A percentile compares a stretch with the other conserved stretches of the same genome.
These are phyloP conservation scores for Himalopsyche anomala DNA, from an alignment of 2,888 invertebrate species.

Conservation along the genomic window DNA sequence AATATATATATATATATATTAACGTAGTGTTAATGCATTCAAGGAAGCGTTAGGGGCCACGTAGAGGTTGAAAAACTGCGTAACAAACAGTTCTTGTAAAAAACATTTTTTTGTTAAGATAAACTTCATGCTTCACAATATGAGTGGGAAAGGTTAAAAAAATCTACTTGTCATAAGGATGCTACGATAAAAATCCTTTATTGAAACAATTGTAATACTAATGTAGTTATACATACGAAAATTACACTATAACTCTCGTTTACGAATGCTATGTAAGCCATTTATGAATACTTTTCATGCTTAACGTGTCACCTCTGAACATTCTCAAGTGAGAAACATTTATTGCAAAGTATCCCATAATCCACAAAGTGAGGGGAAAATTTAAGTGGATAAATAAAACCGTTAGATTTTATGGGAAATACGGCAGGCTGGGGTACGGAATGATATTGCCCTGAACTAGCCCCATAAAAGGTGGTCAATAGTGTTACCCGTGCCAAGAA, in stretches of 20 bases:
- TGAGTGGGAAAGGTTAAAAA: too few relatives aligned
- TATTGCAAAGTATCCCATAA: constrained; percentile 38
- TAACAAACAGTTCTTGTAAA: too few relatives aligned
- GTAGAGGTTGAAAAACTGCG: too few relatives aligned
- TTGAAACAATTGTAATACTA: too few relatives aligned
- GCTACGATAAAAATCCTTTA: too few relatives aligned
- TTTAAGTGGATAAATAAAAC: constrained; percentile 38
- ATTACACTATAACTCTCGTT: neutral
- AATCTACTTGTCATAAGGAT: too few relatives aligned
- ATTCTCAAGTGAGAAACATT: constrained; percentile 38
- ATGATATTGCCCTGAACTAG: constrained; percentile 31
- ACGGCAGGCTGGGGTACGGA: constrained; percentile 28
- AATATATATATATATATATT: too few relatives aligned
- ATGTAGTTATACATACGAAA: too few relatives aligned
- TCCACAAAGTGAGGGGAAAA: neutral
- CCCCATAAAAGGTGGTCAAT: constrained; percentile 12
- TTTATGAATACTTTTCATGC: constrained; percentile 31
- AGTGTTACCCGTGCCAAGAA: constrained; percentile 3
- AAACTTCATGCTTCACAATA: too few relatives aligned
- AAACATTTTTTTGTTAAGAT: too few relatives aligned
- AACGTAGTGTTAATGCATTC: too few relatives aligned
- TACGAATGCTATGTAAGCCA: neutral
- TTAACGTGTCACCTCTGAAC: constrained; percentile 31
- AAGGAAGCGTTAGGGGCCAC: too few relatives aligned
- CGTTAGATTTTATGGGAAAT: constrained; percentile 35